A percentile compares a stretch with the other conserved stretches of the same genome.
phyloP scores from a whole-genome alignment of 2,888 invertebrate genomes.

The Apodemia duryi region DNA sequence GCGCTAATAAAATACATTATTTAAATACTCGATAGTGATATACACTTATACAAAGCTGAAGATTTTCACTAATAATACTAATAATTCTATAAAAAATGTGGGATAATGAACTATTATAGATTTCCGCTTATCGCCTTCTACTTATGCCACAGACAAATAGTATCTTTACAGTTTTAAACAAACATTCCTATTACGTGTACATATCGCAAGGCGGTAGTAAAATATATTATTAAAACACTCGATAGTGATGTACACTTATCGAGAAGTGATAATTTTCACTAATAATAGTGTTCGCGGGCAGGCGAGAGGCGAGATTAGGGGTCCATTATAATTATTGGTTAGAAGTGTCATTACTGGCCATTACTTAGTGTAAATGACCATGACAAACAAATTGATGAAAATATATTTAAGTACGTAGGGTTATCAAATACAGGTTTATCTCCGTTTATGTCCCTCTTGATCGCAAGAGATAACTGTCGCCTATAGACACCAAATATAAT shows the following conservation, averaged over 20 bases:
- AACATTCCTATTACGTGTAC: slow-evolving; percentile 56
- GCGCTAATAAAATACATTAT: slow-evolving; percentile 51
- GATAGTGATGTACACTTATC: slow-evolving; percentile 25
- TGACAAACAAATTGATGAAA: background rate
- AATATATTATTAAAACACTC: slow-evolving; percentile 52
- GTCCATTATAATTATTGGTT: slow-evolving; percentile 24
- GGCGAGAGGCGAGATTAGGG: slow-evolving; percentile 21
- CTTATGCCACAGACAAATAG: slow-evolving; percentile 37
- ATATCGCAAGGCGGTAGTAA: slow-evolving; percentile 37
- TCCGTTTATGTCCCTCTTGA: no score
- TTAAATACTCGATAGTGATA: slow-evolving; percentile 33
- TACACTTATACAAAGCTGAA: slow-evolving; percentile 44
- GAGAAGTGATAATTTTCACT: slow-evolving; percentile 54
- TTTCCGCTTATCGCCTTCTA: slow-evolving; percentile 19
- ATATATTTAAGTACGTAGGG: background rate
- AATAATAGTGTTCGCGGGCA: slow-evolving; percentile 40
- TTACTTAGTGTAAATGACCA: slow-evolving; percentile 8
- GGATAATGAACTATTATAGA: no score
- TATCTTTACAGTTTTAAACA: slow-evolving; percentile 68
- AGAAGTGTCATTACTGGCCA: slow-evolving; percentile 18
- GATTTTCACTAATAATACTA: slow-evolving; percentile 52
- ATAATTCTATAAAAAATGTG: no score
- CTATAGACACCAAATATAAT: no score
- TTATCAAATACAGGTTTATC: no score
- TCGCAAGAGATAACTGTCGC: no score